Base-by-base conservation (phyloP, 2,888 invertebrate genomes). In the Crematogaster levior region DNA sequence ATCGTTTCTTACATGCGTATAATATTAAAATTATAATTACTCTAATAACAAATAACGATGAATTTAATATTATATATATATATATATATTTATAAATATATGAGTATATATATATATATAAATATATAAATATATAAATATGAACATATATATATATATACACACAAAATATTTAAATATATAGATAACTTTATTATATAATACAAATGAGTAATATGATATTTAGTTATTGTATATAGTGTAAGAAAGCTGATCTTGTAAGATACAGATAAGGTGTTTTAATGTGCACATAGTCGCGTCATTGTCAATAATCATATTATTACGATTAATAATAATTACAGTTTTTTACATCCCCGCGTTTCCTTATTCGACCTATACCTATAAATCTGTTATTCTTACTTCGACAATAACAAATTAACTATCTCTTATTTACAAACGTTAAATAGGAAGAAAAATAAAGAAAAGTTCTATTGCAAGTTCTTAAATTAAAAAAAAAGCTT, bases 211-310 rank as follows among this genome's bases (percentile, higher is more conserved):
- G 85, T 91, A 91, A 90, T 90, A 92, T 91, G 92, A 93, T 93
- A 93, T 94, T 93, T 94, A 94, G 93, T 92, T 93, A 93, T 91
- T 94, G 94, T 94, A 94, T 91, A 94, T 94, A 94, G 92, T 95
- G 94, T 94, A 95, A 94, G 94, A 95, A 86, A 94, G 95, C 94
- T 94, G 95, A 94, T 95, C 95, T 94, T 95, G 95, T 95, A 95
- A 95, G 95, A 95, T 95, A 95, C 94, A 95, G 92, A 93, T 94
- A 94, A 94, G 95, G 95, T 95, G 95, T 95, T 95, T 95, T 95
- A 95, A 95, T 95, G 95, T 95, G 95, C 95, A 95, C 95, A 95
- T 95, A 95, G 95, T 93, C 94, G 93, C 94, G 93, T 94, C 93
- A 94, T 94, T 94, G 94, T 94, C 94, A 94, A 94, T 94, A 93